A percentile compares a stretch with the other conserved stretches of the same genome.
Conservation (phyloP, 23 tunicate genomes). For the Styela plicata region DNA sequence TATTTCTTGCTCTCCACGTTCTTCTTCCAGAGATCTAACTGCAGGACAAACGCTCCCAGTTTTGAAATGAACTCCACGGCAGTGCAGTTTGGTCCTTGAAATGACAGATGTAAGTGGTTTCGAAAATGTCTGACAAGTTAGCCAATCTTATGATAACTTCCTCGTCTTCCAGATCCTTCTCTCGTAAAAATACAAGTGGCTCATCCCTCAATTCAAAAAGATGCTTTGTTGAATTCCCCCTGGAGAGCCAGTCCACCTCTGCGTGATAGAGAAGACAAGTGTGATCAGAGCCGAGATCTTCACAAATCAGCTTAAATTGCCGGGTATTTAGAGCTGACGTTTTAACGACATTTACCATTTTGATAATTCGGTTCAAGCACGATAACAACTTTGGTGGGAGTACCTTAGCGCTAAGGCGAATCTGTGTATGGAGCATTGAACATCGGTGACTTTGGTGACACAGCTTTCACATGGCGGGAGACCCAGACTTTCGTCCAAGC, state of each 20-base stretch:
- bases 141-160: slow-evolving; percentile 63
- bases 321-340: too few relatives aligned
- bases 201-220: slow-evolving; percentile 71
- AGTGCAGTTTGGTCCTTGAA: slow-evolving; percentile 51
- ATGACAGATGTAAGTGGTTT: slow-evolving; percentile 17
- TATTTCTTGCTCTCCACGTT: too few relatives aligned
- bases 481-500: slow-evolving; percentile 57
- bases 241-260: slow-evolving; percentile 55
- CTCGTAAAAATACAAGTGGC: slow-evolving; percentile 38
- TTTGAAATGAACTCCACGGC: too few relatives aligned
- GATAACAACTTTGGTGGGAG: slow-evolving; percentile 50
- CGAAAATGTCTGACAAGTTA: slow-evolving; percentile 64
- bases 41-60: too few relatives aligned
- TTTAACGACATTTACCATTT: slow-evolving; percentile 52
- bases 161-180: slow-evolving; percentile 48
- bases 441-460: slow-evolving; percentile 44
- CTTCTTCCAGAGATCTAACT: too few relatives aligned
- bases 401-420: slow-evolving; percentile 67
- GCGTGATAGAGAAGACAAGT: slow-evolving; percentile 51
- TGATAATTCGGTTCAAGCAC: slow-evolving; percentile 47
- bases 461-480: slow-evolving; percentile 58
- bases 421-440: slow-evolving; percentile 47
- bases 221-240: slow-evolving; percentile 69
- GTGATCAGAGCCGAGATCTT: slow-evolving; percentile 60
- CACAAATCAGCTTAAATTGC: too few relatives aligned